Evolutionary conservation across 1,140 invertebrate genomes (phyloP).

Genomic region (Pemphigus obesinymphae): DNA sequence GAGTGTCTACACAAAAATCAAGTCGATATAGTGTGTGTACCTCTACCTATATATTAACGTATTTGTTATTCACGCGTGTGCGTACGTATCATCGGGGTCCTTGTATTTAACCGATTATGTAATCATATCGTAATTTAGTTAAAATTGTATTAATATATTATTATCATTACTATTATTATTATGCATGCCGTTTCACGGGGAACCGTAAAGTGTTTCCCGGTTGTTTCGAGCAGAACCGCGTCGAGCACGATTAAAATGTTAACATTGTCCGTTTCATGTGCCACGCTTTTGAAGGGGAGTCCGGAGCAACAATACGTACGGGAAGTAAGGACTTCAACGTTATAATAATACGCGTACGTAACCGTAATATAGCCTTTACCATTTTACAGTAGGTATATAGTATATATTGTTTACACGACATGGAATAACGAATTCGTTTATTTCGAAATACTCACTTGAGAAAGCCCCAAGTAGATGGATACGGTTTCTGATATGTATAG

Average conservation of each 20-base stretch:
- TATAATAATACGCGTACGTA: background rate
- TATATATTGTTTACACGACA: background rate
- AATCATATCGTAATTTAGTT: background rate
- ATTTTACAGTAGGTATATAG: too few relatives aligned
- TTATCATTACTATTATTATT: too few relatives aligned
- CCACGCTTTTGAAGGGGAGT: background rate
- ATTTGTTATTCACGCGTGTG: background rate
- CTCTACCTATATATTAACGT: background rate
- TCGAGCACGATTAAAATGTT: background rate
- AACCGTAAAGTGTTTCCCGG: background rate
- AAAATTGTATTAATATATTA: background rate
- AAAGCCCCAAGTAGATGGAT: conserved; percentile 96
- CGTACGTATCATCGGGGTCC: background rate
- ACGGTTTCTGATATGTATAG: conserved; percentile 98
- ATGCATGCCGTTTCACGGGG: background rate
- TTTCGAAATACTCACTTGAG: conserved; percentile 70
- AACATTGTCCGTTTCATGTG: background rate
- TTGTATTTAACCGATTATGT: background rate
- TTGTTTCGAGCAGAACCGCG: background rate
- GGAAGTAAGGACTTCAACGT: background rate
- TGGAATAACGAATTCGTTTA: background rate
- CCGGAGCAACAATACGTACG: too few relatives aligned
- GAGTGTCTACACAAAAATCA: background rate
- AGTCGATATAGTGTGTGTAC: background rate
- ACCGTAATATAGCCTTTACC: too few relatives aligned